phyloP scores from a whole-genome alignment of 2,888 invertebrate genomes.

The Leptopilina drosophilae region DNA sequence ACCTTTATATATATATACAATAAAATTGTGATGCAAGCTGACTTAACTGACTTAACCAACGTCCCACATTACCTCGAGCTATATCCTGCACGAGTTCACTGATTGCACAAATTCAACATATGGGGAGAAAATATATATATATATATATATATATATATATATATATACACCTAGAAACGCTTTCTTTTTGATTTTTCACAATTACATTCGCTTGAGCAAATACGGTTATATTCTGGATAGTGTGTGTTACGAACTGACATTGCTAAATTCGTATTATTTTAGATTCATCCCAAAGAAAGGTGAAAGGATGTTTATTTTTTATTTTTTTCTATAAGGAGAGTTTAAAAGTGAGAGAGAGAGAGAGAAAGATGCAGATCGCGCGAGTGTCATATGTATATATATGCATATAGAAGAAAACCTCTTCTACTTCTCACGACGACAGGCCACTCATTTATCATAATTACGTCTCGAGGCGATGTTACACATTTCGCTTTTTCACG shows the following conservation, averaged over 20 bases:
- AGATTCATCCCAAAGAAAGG: slow-evolving; percentile 51
- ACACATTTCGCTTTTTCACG: slow-evolving; percentile 46
- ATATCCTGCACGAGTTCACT: slow-evolving; percentile 69
- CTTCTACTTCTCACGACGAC: slow-evolving; percentile 49
- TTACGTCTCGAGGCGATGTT: slow-evolving; percentile 42
- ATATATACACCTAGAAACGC: background rate
- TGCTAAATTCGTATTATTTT: slow-evolving; percentile 55
- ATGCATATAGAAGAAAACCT: slow-evolving; percentile 20
- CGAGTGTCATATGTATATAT: slow-evolving; percentile 2
- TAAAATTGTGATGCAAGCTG: slow-evolving; percentile 69
- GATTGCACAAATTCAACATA: slow-evolving; percentile 69
- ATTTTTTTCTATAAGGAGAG: too few species aligned
- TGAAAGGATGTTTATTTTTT: slow-evolving; percentile 48
- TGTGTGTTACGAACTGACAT: slow-evolving; percentile 49
- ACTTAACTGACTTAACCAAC: slow-evolving; percentile 61
- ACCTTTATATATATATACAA: slow-evolving; percentile 61
- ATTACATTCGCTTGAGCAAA: slow-evolving; percentile 38
- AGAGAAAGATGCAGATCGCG: slow-evolving; percentile 31
- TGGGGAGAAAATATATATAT: slow-evolving; percentile 56
- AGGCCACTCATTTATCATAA: slow-evolving; percentile 53
- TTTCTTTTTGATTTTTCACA: slow-evolving; percentile 48
- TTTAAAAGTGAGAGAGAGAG: too few species aligned
- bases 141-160: slow-evolving; percentile 9
- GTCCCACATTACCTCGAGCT: slow-evolving; percentile 70
- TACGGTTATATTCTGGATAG: slow-evolving; percentile 11